phyloP scores from a whole-genome alignment of 1,140 invertebrate species.

The Megalonaias nervosa region DNA sequence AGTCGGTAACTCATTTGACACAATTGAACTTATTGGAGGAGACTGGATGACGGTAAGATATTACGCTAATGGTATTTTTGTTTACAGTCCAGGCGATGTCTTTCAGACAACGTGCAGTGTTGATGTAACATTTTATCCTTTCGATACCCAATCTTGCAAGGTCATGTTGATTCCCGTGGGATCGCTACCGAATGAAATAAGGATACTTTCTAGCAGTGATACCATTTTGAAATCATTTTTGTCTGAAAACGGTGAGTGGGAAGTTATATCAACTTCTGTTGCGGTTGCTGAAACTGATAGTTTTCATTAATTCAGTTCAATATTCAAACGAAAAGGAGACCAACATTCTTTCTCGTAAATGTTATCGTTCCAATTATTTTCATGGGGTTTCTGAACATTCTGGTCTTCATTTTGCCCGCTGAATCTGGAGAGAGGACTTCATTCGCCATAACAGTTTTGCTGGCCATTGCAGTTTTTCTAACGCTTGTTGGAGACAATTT shows the following conservation, averaged over 20 bases:
- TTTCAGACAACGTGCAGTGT: slow-evolving; percentile 85
- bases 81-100: slow-evolving; percentile 26
- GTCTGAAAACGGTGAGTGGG: slow-evolving; percentile 12
- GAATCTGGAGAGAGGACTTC: slow-evolving; percentile 76
- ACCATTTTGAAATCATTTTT: not conserved
- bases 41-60: slow-evolving; percentile 10
- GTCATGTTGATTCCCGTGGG: slow-evolving; percentile 61
- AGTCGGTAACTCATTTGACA: no score
- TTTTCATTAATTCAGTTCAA: slow-evolving; percentile 1
- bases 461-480: slow-evolving; percentile 76
- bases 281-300: not conserved
- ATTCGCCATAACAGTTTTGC: slow-evolving; percentile 74
- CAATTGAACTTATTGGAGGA: no score
- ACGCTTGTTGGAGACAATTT: slow-evolving; percentile 75
- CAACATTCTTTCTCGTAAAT: slow-evolving; percentile 73
- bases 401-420: slow-evolving; percentile 76
- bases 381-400: slow-evolving; percentile 73
- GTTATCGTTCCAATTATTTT: slow-evolving; percentile 76
- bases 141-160: slow-evolving; percentile 79
- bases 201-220: not conserved
- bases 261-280: not conserved
- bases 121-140: slow-evolving; percentile 83
- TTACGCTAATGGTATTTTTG: slow-evolving; percentile 14
- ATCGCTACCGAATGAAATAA: no score
- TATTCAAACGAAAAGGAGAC: slow-evolving; percentile 50